Conservation (phyloP, 2,888 invertebrate genomes). For the Darwinula stevensoni region DNA sequence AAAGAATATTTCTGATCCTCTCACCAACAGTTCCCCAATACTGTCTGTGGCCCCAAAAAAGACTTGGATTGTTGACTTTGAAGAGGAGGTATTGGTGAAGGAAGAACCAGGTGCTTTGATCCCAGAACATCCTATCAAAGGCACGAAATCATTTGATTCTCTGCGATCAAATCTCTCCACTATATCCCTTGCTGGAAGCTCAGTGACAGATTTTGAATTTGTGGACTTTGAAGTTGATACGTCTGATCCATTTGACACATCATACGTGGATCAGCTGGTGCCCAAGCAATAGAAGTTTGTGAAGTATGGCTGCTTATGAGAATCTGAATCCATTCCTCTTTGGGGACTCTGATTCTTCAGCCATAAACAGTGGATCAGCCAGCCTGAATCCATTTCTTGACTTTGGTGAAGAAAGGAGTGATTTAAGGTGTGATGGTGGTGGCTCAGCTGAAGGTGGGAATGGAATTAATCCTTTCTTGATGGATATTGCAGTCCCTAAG, state of each 20-base stretch:
- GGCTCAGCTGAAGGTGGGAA: too few relatives aligned
- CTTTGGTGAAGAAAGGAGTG: conserved; percentile 6
- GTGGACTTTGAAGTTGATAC: not conserved
- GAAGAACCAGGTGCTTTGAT: conserved; percentile 11
- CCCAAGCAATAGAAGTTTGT: conserved; percentile 6
- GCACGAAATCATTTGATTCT: too few relatives aligned
- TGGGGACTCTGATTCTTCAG: not conserved
- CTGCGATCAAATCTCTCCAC: not conserved
- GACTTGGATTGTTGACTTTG: conserved; percentile 9
- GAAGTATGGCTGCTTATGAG: conserved; percentile 3
- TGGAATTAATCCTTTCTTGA: too few relatives aligned
- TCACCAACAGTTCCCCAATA: too few relatives aligned
- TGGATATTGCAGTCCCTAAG: too few relatives aligned
- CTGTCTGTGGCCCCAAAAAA: conserved; percentile 7
- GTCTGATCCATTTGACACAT: conserved; percentile 33
- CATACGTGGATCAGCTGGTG: conserved; percentile 22
- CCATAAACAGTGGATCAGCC: conserved; percentile 1
- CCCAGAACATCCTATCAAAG: too few relatives aligned
- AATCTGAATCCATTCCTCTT: conserved; percentile 3
- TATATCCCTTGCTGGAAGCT: not conserved
- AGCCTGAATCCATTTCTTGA: conserved; percentile 9
- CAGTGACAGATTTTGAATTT: too few relatives aligned
- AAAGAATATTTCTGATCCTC: too few relatives aligned
- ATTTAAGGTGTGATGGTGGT: too few relatives aligned
- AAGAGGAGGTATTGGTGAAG: conserved; percentile 11